Base-by-base conservation (phyloP, 2,797 vertebrate genomes). In the Taeniopygia guttata region DNA sequence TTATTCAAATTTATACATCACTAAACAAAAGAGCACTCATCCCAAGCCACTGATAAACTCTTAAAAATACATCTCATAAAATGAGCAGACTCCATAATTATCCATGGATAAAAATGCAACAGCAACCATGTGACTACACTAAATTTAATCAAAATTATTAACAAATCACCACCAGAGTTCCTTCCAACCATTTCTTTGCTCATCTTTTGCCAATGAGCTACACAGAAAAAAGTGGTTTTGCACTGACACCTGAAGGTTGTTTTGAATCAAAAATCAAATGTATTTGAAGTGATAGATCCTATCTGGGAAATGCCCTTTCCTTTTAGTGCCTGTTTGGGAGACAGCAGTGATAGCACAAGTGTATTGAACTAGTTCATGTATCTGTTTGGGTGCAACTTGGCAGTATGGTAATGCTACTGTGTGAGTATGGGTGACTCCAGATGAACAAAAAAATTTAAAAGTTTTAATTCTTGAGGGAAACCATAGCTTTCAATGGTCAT, bases 1-100 rank as follows among this genome's bases (percentile, higher is more conserved):
- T 96, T 97, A 97, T 97, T 97, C 96, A 97, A 96, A 96, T 96
- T 96, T 96, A 96, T 96, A 97, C 95, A 96, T 84, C 91, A 96
- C 94, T 96, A 97, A 95, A 96, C 94, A 96, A 96, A 96, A 95
- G 95, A 96, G 87, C 95, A 96, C 96, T 96, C 96, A 97, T 96
- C 95, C 95, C 95, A 95, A 95, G 92, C 94, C 95, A 94, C 95
- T 91, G 95, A 94, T 92, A 96, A 96, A 95, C 95, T 96, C 94
- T 96, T 96, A 95, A 97, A 96, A 96, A 94, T 89, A 96, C 94
- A 94, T 93, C 94, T 96, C 89, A 95, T 94, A 94, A 96, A 96
- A 96, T 94, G 87, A 96, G 77, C 95, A 96, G 92, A 70, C 85
- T 96, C 89, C 74, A 67, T 94, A 96, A 97, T 95, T 96, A 96